Evolutionary conservation across 2,113 vertebrate species (phyloP).

Genomic region (Micronycteris hirsuta): DNA sequence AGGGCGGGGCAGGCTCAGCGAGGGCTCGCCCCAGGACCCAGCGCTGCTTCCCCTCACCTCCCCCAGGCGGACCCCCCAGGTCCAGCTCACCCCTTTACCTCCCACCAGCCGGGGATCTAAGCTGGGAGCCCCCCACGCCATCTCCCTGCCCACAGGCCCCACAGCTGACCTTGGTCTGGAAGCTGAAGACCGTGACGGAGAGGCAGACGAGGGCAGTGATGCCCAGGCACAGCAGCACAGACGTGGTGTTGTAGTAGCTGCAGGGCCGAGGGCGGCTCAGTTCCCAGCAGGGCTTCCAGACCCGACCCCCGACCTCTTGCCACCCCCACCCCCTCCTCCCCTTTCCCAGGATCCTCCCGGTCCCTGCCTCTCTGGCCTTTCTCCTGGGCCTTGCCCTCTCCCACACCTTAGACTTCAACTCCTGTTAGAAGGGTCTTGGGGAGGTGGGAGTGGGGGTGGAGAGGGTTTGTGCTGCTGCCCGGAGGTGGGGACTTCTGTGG

Average conservation of each 20-base stretch:
- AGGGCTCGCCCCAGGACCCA: neutral
- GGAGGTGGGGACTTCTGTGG: neutral
- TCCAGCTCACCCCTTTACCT: neutral
- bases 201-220: slow-evolving; percentile 93
- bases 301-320: neutral
- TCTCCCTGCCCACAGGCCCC: neutral
- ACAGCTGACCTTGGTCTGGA: slow-evolving; percentile 91
- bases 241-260: slow-evolving; percentile 94
- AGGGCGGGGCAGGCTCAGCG: neutral
- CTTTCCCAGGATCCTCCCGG: neutral
- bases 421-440: neutral
- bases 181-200: slow-evolving; percentile 91
- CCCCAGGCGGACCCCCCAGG: neutral
- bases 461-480: neutral
- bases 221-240: slow-evolving; percentile 92
- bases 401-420: neutral
- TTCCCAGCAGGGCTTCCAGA: neutral
- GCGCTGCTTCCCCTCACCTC: accelerated
- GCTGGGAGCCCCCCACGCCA: accelerated
- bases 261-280: slow-evolving; percentile 59
- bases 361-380: neutral
- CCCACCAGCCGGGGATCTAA: too few relatives aligned
- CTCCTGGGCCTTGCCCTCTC: neutral
- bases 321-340: neutral
- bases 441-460: neutral